phyloP scores from a whole-genome alignment of 2,113 vertebrate species.

The Gracilinanus agilis region DNA sequence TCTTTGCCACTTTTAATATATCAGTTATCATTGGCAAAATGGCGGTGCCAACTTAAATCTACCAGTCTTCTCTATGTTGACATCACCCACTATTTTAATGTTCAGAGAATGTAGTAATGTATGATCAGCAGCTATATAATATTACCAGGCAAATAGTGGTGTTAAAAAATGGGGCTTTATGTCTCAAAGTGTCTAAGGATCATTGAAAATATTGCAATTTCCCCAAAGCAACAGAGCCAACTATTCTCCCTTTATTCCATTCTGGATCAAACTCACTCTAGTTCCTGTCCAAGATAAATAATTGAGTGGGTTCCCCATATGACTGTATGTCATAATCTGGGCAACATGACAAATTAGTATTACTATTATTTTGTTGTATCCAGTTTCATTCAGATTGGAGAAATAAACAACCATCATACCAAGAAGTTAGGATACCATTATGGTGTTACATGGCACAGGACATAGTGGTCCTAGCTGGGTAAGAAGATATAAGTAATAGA shows the following conservation, averaged over 20 bases:
- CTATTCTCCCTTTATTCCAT: background rate
- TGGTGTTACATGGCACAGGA: background rate
- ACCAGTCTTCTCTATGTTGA: background rate
- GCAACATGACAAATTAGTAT: background rate
- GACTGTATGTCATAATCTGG: background rate
- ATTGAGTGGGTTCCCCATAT: background rate
- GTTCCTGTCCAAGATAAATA: background rate
- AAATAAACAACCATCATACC: background rate
- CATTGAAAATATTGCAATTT: background rate
- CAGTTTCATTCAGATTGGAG: background rate
- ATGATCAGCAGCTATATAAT: background rate
- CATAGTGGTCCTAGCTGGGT: background rate
- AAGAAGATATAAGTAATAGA: background rate
- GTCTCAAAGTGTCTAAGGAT: background rate
- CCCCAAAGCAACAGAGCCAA: background rate
- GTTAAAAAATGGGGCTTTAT: background rate
- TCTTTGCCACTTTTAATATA: background rate
- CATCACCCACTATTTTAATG: background rate
- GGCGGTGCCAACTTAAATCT: background rate
- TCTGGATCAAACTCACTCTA: background rate
- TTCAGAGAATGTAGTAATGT: background rate
- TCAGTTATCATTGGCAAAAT: background rate
- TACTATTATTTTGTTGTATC: background rate
- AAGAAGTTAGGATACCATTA: background rate
- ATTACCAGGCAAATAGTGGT: background rate